phyloP scores from a whole-genome alignment of 2,888 invertebrate genomes.

The Sinodicranocentrus sp. region DNA sequence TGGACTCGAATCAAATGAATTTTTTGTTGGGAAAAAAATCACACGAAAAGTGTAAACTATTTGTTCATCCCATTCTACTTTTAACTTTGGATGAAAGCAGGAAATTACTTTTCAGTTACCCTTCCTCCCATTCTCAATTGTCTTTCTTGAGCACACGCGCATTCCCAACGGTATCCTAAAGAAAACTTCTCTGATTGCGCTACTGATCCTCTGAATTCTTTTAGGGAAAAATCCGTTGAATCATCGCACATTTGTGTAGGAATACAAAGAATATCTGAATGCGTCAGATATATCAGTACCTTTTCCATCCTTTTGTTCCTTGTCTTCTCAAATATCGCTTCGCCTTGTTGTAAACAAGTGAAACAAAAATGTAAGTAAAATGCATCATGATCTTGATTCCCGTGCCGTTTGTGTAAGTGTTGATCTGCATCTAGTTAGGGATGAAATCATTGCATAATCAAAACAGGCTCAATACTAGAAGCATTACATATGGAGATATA shows the following conservation, averaged over 20 bases:
- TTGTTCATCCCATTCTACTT: background rate
- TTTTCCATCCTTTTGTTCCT: too few relatives aligned
- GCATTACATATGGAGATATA: conserved; percentile 1
- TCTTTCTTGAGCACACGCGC: background rate
- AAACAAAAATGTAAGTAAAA: background rate
- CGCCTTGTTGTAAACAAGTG: background rate
- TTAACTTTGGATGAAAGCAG: too few relatives aligned
- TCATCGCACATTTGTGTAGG: conserved; percentile 14
- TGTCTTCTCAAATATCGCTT: background rate
- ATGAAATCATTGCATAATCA: conserved; percentile 65
- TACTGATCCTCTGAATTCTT: conserved; percentile 24
- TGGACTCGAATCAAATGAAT: too few relatives aligned
- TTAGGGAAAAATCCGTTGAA: conserved; percentile 23
- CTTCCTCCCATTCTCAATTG: background rate
- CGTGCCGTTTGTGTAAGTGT: conserved; percentile 12
- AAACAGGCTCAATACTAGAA: conserved; percentile 40
- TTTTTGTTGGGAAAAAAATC: too few relatives aligned
- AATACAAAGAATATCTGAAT: background rate
- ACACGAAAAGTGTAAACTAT: background rate
- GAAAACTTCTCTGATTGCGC: conserved; percentile 27
- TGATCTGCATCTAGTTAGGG: conserved; percentile 53
- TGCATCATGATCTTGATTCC: conserved; percentile 36
- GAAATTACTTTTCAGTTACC: background rate
- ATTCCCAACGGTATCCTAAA: conserved; percentile 2
- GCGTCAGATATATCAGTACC: conserved; percentile 19